These are phyloP conservation scores for Anguilla anguilla DNA, from an alignment of 2,797 vertebrate species.

Conservation along the genomic window DNA sequence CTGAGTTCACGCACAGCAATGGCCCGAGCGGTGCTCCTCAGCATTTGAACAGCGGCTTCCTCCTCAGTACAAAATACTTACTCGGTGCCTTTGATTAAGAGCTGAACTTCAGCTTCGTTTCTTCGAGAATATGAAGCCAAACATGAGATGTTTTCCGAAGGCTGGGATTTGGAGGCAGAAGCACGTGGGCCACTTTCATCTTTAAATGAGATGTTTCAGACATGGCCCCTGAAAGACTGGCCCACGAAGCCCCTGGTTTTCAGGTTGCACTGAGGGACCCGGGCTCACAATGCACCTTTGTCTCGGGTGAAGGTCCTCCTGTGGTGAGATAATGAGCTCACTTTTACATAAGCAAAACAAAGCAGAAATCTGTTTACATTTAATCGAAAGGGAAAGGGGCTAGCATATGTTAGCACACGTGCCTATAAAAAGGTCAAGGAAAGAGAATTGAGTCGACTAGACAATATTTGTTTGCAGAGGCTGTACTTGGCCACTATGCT, in stretches of 20 bases:
- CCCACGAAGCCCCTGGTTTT: background rate
- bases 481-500: background rate
- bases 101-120: background rate
- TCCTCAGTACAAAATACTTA: background rate
- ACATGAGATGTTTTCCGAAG: slow-evolving; percentile 8
- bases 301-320: background rate
- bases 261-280: background rate
- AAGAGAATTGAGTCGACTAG: background rate
- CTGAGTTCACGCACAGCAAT: background rate
- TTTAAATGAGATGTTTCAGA: background rate
- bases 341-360: background rate
- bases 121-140: background rate
- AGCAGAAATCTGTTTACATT: background rate
- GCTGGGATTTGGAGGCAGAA: background rate
- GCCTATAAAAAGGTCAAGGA: background rate
- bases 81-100: background rate
- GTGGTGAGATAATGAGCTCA: background rate
- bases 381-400: background rate
- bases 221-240: background rate
- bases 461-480: background rate
- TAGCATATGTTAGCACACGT: background rate
- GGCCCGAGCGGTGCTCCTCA: background rate
- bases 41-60: background rate
- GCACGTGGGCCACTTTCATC: background rate
- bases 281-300: background rate